Evolutionary conservation across 2,797 vertebrate species (phyloP), one percentile per base, ranked within the genome.

Genomic region (Scomberomorus guttatus): DNA sequence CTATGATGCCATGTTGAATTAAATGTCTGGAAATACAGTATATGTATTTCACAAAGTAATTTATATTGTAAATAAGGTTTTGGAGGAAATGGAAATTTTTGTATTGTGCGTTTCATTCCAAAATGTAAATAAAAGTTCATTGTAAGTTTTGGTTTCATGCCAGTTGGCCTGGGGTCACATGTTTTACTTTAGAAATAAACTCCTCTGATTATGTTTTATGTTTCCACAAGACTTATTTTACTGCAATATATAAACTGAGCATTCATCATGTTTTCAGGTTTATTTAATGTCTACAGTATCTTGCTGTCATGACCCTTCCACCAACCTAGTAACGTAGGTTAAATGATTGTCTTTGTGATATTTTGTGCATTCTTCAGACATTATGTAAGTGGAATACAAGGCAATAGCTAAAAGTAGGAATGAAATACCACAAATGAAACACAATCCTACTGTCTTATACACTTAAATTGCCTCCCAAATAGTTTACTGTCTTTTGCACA

Each of bases 1-100:
- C 72, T 55, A 42, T 55, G 61, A 82, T 64, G 70, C 52, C 8
- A 4, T 18, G 25, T 11, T 56, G 5, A 46, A 46, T 7, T 39
- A 56, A 14, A 15, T 61, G 25, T 67, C 17, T 6, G 0, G 11
- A 60, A 71, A n/a, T n/a, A 48, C 15, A 48, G 44, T 48, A 17
- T 17, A 48, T 32, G 25, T 22, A 57, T 66, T 10, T 39, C 29
- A 13, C 14, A 18, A 24, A 60, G 3, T 39, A 42, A 18, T 42
- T 56, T 62, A 24, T 44, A 17, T 44, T 42, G 5, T 0, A n/a
- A 70, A 46, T 58, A 42, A 42, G 3, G n/a, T 34, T 61, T 58
- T 37, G 25, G 9, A 64, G 1, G 39, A 6, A 42, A 44, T 48
- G 18, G 9, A 13, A 27, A 62, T 9, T 50, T 27, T 56, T 34